Evolutionary conservation across 1,140 invertebrate species (phyloP).

Genomic region (Holcopasites calliopsidis): DNA sequence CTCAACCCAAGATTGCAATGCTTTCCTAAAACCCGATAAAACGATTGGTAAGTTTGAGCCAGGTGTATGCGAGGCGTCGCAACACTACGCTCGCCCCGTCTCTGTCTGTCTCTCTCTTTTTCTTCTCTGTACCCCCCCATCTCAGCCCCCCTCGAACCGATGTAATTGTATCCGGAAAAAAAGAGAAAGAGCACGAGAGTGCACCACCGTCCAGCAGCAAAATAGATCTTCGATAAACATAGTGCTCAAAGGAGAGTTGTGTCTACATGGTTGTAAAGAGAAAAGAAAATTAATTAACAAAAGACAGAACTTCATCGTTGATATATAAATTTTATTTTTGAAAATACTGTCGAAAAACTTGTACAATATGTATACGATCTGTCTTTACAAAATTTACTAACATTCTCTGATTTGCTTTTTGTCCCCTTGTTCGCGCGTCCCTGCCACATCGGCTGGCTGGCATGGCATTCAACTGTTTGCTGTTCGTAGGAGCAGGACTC

Average conservation of each 20-base stretch:
- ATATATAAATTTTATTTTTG: conserved; percentile 50
- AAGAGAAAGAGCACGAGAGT: conserved; percentile 65
- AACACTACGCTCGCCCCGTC: conserved; percentile 68
- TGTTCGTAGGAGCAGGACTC: conserved; percentile 83
- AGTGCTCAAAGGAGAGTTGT: conserved; percentile 34
- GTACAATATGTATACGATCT: conserved; percentile 44
- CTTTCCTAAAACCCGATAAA: conserved; percentile 79
- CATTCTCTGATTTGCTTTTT: conserved; percentile 78
- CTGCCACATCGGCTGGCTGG: conserved; percentile 80
- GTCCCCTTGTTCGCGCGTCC: conserved; percentile 79
- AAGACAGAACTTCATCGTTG: conserved; percentile 30
- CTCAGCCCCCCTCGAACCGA: conserved; percentile 53
- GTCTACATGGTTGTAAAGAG: conserved; percentile 23
- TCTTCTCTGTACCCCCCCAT: conserved; percentile 46
- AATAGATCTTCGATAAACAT: conserved; percentile 38
- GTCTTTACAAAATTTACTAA: conserved; percentile 73
- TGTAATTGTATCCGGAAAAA: conserved; percentile 52
- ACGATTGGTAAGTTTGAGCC: conserved; percentile 77
- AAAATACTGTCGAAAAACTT: conserved; percentile 48
- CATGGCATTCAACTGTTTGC: conserved; percentile 82
- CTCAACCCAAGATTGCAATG: conserved; percentile 79
- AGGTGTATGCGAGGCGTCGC: conserved; percentile 69
- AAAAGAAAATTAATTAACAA: conserved; percentile 26
- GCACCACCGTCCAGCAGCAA: conserved; percentile 48
- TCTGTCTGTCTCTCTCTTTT: conserved; percentile 33